Evolutionary conservation across 2,888 invertebrate genomes (phyloP).

Genomic region (Acleris holmiana): DNA sequence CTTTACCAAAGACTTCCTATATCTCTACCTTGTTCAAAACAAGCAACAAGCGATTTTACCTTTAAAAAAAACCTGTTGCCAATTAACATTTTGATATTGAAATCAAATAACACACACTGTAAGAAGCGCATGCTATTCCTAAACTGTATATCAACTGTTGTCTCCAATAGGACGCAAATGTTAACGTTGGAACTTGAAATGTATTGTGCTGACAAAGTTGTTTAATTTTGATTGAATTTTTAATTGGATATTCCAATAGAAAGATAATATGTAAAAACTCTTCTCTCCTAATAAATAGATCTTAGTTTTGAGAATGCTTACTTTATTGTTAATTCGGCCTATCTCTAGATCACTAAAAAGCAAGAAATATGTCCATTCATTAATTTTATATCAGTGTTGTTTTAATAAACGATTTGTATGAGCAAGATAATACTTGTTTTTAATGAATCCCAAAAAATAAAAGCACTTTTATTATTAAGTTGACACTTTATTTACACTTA

Average conservation of each 20-base stretch:
- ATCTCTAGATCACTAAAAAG: constrained; percentile 23
- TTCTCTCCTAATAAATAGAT: neutral
- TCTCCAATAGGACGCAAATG: neutral
- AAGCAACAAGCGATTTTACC: too few species aligned
- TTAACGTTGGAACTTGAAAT: too few species aligned
- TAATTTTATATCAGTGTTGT: constrained; percentile 29
- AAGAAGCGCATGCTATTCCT: neutral
- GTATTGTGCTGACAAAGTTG: too few species aligned
- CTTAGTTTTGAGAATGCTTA: neutral
- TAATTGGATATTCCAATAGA: too few species aligned
- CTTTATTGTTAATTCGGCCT: constrained; percentile 22
- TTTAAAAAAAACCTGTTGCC: too few species aligned
- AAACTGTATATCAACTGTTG: constrained; percentile 15
- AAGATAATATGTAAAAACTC: too few species aligned
- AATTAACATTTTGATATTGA: too few species aligned
- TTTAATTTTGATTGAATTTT: too few species aligned
- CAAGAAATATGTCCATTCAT: constrained; percentile 26
- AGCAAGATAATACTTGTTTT: neutral
- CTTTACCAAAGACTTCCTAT: too few species aligned
- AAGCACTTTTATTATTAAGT: neutral
- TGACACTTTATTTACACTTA: constrained; percentile 26
- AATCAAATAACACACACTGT: too few species aligned
- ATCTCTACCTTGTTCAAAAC: too few species aligned
- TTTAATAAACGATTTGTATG: constrained; percentile 35
- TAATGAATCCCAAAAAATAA: neutral